These are phyloP conservation scores for Caenorhabditis sp. DNA, from an alignment of 2,888 invertebrate genomes.

Conservation along the genomic window DNA sequence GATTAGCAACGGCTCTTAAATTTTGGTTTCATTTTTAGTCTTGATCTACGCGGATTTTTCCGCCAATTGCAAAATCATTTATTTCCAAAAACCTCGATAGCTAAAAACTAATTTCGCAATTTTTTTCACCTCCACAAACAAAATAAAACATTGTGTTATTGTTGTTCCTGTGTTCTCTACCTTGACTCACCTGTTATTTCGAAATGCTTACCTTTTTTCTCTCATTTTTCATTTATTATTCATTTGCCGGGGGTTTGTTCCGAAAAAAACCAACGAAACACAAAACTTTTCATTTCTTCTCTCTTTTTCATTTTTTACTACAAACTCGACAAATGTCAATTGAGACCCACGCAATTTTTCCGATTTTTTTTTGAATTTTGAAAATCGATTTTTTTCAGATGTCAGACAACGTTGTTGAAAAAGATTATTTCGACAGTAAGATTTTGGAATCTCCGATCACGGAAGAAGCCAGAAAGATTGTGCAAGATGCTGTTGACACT, in stretches of 20 bases:
- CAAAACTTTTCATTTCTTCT: constrained; percentile 15
- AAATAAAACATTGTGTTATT: too few species aligned
- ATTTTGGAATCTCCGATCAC: constrained; percentile 38
- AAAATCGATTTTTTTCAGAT: constrained; percentile 23
- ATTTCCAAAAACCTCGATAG: too few species aligned
- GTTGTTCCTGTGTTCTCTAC: too few species aligned
- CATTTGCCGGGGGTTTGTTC: not conserved
- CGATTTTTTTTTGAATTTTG: not conserved
- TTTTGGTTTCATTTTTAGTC: too few species aligned
- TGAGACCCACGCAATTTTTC: not conserved
- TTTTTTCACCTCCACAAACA: too few species aligned
- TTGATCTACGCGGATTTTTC: too few species aligned
- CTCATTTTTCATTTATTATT: not conserved
- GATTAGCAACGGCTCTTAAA: too few species aligned
- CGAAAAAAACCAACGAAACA: too few species aligned
- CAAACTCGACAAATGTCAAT: not conserved
- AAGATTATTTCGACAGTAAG: constrained; percentile 30
- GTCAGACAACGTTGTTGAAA: constrained; percentile 45
- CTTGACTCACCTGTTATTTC: too few species aligned
- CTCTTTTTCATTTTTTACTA: constrained; percentile 5
- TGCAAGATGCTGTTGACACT: constrained; percentile 35
- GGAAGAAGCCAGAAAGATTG: constrained; percentile 36
- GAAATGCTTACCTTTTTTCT: too few species aligned
- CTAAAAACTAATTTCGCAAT: too few species aligned
- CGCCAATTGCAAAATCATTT: too few species aligned